Evolutionary conservation across 2,113 vertebrate species (phyloP), one percentile per base, ranked within the genome.

Genomic region (Sarotherodon lohbergeri): DNA sequence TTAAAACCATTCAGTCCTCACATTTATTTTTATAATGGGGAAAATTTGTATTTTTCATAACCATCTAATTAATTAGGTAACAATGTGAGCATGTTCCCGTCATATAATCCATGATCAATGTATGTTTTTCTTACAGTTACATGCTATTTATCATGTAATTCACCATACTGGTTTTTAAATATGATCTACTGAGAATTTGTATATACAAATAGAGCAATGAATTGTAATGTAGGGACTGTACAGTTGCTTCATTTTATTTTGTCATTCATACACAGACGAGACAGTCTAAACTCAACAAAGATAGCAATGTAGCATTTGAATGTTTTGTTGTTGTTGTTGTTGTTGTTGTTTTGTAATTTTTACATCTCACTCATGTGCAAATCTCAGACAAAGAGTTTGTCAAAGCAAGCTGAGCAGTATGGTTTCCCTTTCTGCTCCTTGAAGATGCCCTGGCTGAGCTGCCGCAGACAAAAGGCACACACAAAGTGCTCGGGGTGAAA

Each of bases 401-500:
- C 12, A 3, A 97, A 94, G 93, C 98, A 99, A 6, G 52, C 0
- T 0, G 92, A 81, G 88, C 98, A 99, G 85, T 98, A 99, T 6
- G 97, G 96, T 91, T 98, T 99, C 61, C 95, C 90, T 0, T 82
- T 93, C 0, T 88, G 80, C 91, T 99, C 98, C 2, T 89, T 96
- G 93, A 98, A 97, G 88, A 97, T 90, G 27, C 98, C 98, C 73
- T 98, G 98, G 6, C 95, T 96, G 94, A 99, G 95, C 94, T 96
- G 97, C 2, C 94, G 89, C 90, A 97, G 96, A 90, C 98, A 99
- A 93, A 98, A 98, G 71, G 97, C 86, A 0, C 98, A 99, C 80
- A 97, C 87, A 6, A 99, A 99, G 93, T 99, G 98, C 95, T 99
- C 98, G 0, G 98, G 98, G 87, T 99, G 98, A 95, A 98, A 99